These are phyloP conservation scores for Halichoeres trimaculatus DNA, from an alignment of 2,113 vertebrate species.

Conservation along the genomic window DNA sequence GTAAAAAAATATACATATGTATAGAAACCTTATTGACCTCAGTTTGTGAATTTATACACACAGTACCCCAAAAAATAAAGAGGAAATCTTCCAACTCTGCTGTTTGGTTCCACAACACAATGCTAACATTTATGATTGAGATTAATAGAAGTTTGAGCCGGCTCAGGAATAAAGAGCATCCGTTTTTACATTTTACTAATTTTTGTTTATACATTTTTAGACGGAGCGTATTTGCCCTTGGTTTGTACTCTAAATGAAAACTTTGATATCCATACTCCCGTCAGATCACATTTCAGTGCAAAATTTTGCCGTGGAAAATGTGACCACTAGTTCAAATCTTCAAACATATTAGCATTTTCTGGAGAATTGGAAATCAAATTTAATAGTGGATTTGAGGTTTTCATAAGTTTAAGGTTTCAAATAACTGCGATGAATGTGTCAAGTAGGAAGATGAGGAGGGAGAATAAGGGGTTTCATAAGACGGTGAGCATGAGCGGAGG, in stretches of 20 bases:
- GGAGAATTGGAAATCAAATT: conserved; percentile 36
- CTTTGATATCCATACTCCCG: not conserved
- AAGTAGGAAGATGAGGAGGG: conserved; percentile 18
- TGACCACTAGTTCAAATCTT: conserved; percentile 2
- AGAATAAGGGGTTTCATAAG: conserved; percentile 33
- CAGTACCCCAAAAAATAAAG: too few species aligned
- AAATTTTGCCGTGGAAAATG: conserved; percentile 11
- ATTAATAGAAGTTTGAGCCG: too few species aligned
- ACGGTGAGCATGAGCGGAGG: not conserved
- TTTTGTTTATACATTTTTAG: too few species aligned
- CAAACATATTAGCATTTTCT: conserved; percentile 29
- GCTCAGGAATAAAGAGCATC: too few species aligned
- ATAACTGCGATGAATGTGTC: conserved; percentile 43
- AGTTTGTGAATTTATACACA: too few species aligned
- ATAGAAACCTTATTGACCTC: too few species aligned
- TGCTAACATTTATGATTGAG: too few species aligned
- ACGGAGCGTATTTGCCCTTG: too few species aligned
- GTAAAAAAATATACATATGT: too few species aligned
- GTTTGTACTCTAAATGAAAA: not conserved
- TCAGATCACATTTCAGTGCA: not conserved
- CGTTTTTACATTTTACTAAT: too few species aligned
- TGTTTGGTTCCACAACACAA: too few species aligned
- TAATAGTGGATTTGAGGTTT: conserved; percentile 31
- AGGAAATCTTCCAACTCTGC: too few species aligned
- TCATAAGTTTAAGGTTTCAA: conserved; percentile 34